Evolutionary conservation across 2,888 invertebrate species (phyloP).

Genomic region (Rhagonycha fulva): DNA sequence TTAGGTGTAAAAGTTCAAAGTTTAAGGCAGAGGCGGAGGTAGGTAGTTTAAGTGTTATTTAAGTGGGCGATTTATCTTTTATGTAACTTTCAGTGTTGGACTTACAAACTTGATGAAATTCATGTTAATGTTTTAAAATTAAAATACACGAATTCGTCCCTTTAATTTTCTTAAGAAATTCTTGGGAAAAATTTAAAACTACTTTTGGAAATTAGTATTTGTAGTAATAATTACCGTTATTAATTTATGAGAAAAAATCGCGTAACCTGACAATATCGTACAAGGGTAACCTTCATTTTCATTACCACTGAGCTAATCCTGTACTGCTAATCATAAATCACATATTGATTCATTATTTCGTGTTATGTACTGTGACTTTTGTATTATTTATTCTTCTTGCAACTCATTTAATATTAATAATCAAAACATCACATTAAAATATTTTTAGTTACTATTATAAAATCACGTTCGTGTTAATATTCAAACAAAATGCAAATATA

Average conservation of each 20-base stretch:
- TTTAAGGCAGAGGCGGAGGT: constrained; percentile 14
- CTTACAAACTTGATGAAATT: not conserved
- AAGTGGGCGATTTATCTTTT: constrained; percentile 11
- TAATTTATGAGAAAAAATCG: not conserved
- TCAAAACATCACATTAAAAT: not conserved
- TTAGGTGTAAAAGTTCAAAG: constrained; percentile 15
- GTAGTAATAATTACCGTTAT: not conserved
- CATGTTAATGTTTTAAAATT: not conserved
- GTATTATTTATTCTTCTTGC: constrained; percentile 1
- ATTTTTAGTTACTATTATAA: not conserved
- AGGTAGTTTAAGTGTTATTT: constrained; percentile 12
- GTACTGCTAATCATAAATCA: not conserved
- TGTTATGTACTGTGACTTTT: not conserved
- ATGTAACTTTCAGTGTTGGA: not conserved
- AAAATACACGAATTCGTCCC: not conserved
- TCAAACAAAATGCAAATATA: not conserved
- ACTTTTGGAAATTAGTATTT: not conserved
- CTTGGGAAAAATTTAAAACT: too few species aligned
- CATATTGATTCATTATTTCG: not conserved
- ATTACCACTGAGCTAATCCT: not conserved
- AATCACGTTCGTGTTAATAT: not conserved
- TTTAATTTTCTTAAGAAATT: too few species aligned
- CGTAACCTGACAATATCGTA: not conserved
- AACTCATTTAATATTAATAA: not conserved
- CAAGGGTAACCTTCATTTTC: not conserved